Conservation (phyloP, 2,888 invertebrate species). For the Podotricha telesiphe region DNA sequence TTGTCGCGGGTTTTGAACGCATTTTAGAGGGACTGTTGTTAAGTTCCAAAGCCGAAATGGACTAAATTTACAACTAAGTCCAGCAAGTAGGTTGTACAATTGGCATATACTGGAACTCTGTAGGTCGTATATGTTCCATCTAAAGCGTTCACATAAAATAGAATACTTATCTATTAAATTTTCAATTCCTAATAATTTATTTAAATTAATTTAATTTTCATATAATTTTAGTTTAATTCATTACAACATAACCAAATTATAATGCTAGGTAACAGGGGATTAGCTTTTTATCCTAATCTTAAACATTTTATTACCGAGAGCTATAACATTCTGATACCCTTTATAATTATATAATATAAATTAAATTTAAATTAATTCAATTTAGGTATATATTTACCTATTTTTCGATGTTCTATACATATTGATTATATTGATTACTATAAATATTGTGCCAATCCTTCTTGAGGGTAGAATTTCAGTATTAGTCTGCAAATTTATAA, state of each 20-base stretch:
- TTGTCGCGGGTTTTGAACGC: neutral
- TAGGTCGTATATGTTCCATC: neutral
- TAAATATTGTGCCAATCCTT: slow-evolving; percentile 39
- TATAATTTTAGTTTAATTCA: neutral
- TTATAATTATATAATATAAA: slow-evolving; percentile 20
- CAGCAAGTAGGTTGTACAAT: neutral
- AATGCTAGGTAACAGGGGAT: slow-evolving; percentile 13
- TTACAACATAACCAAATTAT: neutral
- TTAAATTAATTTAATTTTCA: slow-evolving; percentile 1
- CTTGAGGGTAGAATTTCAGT: slow-evolving; percentile 33
- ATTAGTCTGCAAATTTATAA: slow-evolving; percentile 28
- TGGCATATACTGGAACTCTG: neutral
- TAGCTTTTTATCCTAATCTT: slow-evolving; percentile 28
- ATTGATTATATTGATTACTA: slow-evolving; percentile 29
- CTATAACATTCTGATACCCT: slow-evolving; percentile 35
- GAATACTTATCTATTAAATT: neutral
- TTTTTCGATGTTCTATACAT: slow-evolving; percentile 45
- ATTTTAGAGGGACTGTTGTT: neutral
- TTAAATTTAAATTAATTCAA: slow-evolving; percentile 33
- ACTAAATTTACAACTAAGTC: neutral
- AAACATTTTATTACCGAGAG: slow-evolving; percentile 28
- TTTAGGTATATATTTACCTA: slow-evolving; percentile 39
- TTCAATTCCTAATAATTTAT: neutral
- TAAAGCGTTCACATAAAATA: neutral
- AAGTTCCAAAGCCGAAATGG: neutral